phyloP scores from a whole-genome alignment of 2,113 vertebrate genomes.

The Rhizomys pruinosus region DNA sequence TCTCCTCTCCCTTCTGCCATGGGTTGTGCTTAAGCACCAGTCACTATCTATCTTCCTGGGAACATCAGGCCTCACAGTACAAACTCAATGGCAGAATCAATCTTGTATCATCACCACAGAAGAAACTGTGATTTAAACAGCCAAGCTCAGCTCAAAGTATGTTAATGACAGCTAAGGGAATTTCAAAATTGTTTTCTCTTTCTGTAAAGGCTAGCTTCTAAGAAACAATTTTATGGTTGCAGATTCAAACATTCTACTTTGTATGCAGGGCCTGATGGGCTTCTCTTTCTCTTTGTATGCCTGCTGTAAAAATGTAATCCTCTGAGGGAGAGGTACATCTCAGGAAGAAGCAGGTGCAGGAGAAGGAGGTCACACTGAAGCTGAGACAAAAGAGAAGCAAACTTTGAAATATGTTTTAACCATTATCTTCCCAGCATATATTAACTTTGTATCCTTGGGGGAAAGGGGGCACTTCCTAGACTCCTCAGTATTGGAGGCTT shows the following conservation, averaged over 20 bases:
- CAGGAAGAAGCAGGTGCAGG: not conserved
- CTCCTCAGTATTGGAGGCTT: not conserved
- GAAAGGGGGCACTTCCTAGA: not conserved
- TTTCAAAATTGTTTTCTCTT: conserved; percentile 54
- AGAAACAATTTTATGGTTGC: conserved; percentile 36
- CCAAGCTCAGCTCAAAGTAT: not conserved
- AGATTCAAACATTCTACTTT: conserved; percentile 46
- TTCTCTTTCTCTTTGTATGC: not conserved
- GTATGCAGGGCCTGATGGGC: not conserved
- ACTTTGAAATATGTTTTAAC: not conserved
- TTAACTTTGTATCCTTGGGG: not conserved
- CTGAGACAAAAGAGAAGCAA: not conserved
- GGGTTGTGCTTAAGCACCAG: not conserved
- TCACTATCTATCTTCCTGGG: conserved; percentile 26
- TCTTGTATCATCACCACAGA: not conserved
- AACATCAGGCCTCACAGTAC: not conserved
- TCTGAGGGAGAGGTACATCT: not conserved
- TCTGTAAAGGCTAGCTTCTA: conserved; percentile 35
- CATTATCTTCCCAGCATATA: not conserved
- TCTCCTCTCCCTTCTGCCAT: not conserved
- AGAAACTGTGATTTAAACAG: conserved; percentile 37
- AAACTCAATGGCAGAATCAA: conserved; percentile 5
- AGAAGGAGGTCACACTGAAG: not conserved
- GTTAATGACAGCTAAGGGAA: conserved; percentile 27
- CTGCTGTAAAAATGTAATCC: not conserved